Base-by-base conservation (phyloP, 2,797 vertebrate genomes). In the Miichthys miiuy region DNA sequence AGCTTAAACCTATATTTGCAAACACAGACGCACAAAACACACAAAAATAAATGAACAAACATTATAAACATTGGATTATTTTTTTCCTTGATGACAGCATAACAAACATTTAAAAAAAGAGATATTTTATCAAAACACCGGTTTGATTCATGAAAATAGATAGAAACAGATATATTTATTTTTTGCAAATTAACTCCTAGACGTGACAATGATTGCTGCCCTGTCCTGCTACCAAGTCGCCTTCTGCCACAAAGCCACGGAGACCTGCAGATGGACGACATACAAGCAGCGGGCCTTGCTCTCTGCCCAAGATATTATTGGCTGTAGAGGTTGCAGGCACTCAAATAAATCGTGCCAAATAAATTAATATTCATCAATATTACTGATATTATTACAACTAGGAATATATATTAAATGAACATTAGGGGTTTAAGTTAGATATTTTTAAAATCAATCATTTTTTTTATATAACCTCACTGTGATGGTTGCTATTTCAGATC, bases 141-240 rank as follows among this genome's bases (percentile, higher is more conserved):
- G 6, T 34, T 7, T 17, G 14, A 18, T 47, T 47, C 2, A 17
- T 5, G 17, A 50, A 50, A n/a, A 3, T 10, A 3, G 10, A 50
- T n/a, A 50, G 8, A 50, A 20, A 50, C 7, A 9, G 8, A 17
- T 8, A n/a, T n/a, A 50, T 20, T 2, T 50, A 10, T 38, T 27
- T 27, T 56, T 56, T 30, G 7, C 9, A 34, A 20, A 58, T 58
- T 8, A 38, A n/a, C 14, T 7, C 27, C 5, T 51, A 80, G 72
- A 55, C 23, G 9, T 14, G 52, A 60, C 42, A 73, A 80, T 48
- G 52, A 51, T 6, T 75, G 67, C 76, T 79, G 67, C 67, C 61
- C 34, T 0, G 2, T 6, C 41, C 23, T 16, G 5, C 52, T 11
- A 9, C 23, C 30, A 12, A 6, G n/a, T n/a, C 13, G 4, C 18